Evolutionary conservation across 2,113 vertebrate species (phyloP), one percentile per base, ranked within the genome.

Genomic region (Festucalex cinctus): DNA sequence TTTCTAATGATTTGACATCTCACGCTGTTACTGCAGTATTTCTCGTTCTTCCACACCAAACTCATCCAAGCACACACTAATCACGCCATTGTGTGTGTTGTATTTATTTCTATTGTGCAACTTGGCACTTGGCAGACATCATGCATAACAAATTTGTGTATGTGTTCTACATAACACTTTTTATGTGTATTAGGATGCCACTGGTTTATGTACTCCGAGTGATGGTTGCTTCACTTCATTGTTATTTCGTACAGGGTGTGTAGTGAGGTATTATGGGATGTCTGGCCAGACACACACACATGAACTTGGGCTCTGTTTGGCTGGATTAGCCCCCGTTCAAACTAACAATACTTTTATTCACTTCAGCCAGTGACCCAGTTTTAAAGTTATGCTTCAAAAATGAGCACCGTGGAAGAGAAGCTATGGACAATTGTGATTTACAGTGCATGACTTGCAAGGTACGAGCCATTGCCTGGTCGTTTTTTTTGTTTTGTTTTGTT

Each of bases 291-390:
- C 48, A 20, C 48, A 20, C 48, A n/a, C 20, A 9, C 48, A 9
- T 9, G 17, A 28, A 41, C 51, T 53, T 12, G 37, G 37, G 48
- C 51, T 49, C 56, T 60, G 48, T 69, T 8, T 63, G 53, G 53
- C 39, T 64, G 49, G 76, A 71, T 87, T 73, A 66, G 35, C 66
- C 67, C 67, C 43, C 24, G 61, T 75, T 79, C 37, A 48, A 17
- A 19, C n/a, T 35, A 70, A 71, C 68, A 79, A 58, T 57, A 41
- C 63, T 59, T 16, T 56, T 36, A 22, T 76, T 78, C 59, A 66
- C 32, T 17, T 5, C 28, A 24, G 37, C 65, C 62, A 39, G 66
- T 48, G 43, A 37, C 13, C 35, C 2, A 49, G 12, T n/a, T 16
- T 70, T 19, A 12, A 6, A 0, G 32, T 57, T 26, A 1, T 60